These are phyloP conservation scores for Huso huso DNA, from an alignment of 2,797 vertebrate genomes.

Conservation along the genomic window DNA sequence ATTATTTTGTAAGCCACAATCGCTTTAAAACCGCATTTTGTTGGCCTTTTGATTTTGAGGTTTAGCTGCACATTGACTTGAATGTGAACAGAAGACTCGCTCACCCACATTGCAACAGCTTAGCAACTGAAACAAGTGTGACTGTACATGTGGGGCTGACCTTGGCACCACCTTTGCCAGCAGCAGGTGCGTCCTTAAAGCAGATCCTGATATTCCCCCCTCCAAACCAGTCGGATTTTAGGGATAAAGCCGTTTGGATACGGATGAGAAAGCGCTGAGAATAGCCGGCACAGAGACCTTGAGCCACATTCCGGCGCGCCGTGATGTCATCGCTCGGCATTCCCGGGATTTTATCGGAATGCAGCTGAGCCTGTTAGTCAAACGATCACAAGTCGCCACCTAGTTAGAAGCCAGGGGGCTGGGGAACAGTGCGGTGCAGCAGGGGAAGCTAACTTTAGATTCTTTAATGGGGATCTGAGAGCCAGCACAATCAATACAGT, in stretches of 20 bases:
- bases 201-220: conserved; percentile 14
- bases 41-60: no score
- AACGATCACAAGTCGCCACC: conserved; percentile 30
- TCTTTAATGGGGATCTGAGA: neutral
- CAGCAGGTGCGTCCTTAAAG: conserved; percentile 24
- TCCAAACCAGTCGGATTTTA: conserved; percentile 37
- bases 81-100: conserved; percentile 8
- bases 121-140: no score
- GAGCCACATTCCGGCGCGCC: neutral
- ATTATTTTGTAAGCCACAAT: no score
- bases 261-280: conserved; percentile 44
- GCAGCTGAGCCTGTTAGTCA: conserved; percentile 35
- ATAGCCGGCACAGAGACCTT: conserved; percentile 24
- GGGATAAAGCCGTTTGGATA: conserved; percentile 39
- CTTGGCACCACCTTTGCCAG: conserved; percentile 19
- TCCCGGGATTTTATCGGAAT: conserved; percentile 38
- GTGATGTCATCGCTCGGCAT: conserved; percentile 26
- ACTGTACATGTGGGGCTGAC: neutral
- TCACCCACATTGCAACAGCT: conserved; percentile 11
- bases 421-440: neutral
- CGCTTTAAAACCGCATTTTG: no score
- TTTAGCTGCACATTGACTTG: neutral
- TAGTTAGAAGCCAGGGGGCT: conserved; percentile 28
- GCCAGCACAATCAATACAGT: neutral
- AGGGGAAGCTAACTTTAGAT: neutral